Conservation (phyloP, 2,113 vertebrate species). For the Hoplias malabaricus region DNA sequence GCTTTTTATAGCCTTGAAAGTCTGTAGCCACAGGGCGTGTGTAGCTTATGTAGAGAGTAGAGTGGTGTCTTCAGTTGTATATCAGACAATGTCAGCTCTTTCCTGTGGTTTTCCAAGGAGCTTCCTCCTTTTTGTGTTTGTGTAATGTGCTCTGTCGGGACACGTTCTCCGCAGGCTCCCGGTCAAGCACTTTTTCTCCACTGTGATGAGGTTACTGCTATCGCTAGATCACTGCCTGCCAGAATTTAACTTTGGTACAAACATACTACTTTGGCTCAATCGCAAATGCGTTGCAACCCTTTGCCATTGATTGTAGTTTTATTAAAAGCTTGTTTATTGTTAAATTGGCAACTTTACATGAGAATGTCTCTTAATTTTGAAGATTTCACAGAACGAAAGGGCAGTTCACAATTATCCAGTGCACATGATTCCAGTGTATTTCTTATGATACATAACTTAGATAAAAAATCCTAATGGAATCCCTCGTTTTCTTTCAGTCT, state of each 20-base stretch:
- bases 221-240: background rate
- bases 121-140: background rate
- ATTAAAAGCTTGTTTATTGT: no score
- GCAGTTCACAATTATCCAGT: no score
- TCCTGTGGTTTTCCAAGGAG: slow-evolving; percentile 10
- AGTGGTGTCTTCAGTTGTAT: background rate
- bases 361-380: no score
- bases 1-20: background rate
- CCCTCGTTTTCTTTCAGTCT: background rate
- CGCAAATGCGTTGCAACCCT: no score
- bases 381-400: no score
- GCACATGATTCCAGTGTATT: no score
- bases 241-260: background rate
- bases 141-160: background rate
- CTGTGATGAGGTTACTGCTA: background rate
- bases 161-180: background rate
- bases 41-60: background rate
- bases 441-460: no score
- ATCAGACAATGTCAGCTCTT: background rate
- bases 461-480: no score
- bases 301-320: no score
- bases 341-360: no score
- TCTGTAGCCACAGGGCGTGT: background rate
- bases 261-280: no score
- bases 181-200: background rate